These are phyloP conservation scores for Drosophila hydei DNA, from an alignment of 1,140 invertebrate species.

Conservation along the genomic window DNA sequence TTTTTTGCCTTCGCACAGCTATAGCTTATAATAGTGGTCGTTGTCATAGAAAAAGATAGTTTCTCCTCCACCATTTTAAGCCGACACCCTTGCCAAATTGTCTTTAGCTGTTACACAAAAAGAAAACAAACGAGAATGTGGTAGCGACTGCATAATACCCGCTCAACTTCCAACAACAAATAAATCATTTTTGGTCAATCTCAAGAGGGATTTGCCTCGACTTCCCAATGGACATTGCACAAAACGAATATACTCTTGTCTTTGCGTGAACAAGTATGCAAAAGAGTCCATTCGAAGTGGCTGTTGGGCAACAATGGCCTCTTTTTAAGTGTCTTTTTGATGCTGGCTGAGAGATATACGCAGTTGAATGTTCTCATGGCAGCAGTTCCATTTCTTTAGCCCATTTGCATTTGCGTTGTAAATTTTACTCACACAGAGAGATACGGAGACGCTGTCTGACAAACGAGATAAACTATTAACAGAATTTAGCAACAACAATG, in stretches of 20 bases:
- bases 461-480: slow-evolving; percentile 73
- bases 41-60: slow-evolving; percentile 43
- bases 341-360: slow-evolving; percentile 61
- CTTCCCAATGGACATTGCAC: too few relatives aligned
- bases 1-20: slow-evolving; percentile 55
- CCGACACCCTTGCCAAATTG: slow-evolving; percentile 77
- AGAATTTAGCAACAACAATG: slow-evolving; percentile 81
- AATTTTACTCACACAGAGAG: slow-evolving; percentile 62
- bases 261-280: too few relatives aligned
- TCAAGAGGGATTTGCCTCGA: too few relatives aligned
- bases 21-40: slow-evolving; percentile 25
- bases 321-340: slow-evolving; percentile 56
- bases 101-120: slow-evolving; percentile 32
- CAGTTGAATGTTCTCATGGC: slow-evolving; percentile 73
- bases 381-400: slow-evolving; percentile 74
- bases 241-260: too few relatives aligned
- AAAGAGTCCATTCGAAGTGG: background rate
- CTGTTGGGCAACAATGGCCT: slow-evolving; percentile 11
- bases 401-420: slow-evolving; percentile 68
- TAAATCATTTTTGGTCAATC: too few relatives aligned
- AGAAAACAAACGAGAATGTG: background rate
- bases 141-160: too few relatives aligned
- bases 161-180: too few relatives aligned
- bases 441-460: slow-evolving; percentile 3
- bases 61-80: slow-evolving; percentile 60